Conservation (phyloP, 2,797 vertebrate genomes). For the Cynopterus sphinx region DNA sequence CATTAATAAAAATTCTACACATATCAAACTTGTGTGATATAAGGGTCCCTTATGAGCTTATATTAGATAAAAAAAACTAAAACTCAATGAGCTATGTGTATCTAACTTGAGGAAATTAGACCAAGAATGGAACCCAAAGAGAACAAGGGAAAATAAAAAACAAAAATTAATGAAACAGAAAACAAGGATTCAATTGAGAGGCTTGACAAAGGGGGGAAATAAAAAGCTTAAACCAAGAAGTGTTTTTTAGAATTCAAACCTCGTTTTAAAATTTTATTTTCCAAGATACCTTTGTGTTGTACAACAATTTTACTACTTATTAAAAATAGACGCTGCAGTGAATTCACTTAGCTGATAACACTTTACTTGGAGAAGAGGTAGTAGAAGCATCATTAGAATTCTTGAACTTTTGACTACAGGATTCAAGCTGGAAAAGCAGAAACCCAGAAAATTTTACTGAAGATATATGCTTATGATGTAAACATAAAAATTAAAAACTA, state of each 20-base stretch:
- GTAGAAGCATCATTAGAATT: not conserved
- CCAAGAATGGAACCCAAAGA: not conserved
- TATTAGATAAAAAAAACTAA: not conserved
- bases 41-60: not conserved
- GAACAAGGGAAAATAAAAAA: not conserved
- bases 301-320: not conserved
- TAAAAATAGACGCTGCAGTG: not conserved
- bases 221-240: not conserved
- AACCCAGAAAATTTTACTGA: not conserved
- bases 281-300: not conserved
- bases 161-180: conserved; percentile 31
- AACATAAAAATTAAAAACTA: not conserved
- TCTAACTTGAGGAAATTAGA: not conserved
- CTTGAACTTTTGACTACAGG: not conserved
- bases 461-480: not conserved
- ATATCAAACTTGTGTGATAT: not conserved
- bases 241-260: conserved; percentile 9
- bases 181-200: not conserved
- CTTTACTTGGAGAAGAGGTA: not conserved
- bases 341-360: not conserved
- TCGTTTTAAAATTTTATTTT: conserved; percentile 38
- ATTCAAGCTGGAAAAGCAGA: not conserved
- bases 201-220: not conserved
- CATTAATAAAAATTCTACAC: not conserved
- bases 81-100: not conserved